Evolutionary conservation across 2,113 vertebrate species (phyloP).

Genomic region (Labrus mixtus): DNA sequence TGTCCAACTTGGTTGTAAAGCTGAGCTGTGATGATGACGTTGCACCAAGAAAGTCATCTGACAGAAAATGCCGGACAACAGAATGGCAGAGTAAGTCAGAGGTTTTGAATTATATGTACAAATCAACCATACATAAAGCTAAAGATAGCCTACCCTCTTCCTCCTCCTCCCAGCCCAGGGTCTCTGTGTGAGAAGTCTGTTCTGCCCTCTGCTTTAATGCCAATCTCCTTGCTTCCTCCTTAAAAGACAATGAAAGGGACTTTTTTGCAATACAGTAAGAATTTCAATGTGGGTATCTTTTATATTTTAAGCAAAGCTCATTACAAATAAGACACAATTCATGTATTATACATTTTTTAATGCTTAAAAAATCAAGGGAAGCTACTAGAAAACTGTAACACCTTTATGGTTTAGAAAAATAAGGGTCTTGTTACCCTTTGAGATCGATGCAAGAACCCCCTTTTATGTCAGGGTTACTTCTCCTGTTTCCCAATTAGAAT

Average conservation of each 20-base stretch:
- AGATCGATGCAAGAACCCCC: no score
- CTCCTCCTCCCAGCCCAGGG: constrained; percentile 95
- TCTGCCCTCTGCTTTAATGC: constrained; percentile 96
- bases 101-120: not conserved
- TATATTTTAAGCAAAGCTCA: no score
- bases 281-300: not conserved
- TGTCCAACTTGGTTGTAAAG: constrained; percentile 76
- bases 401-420: not conserved
- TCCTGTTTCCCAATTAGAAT: no score
- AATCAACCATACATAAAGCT: not conserved
- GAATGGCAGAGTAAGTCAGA: not conserved
- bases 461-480: no score
- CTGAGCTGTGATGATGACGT: constrained; percentile 79
- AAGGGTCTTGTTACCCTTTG: no score
- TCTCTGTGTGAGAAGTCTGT: constrained; percentile 88
- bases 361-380: not conserved
- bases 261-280: not conserved
- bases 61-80: constrained; percentile 1
- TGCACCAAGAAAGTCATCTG: constrained; percentile 90
- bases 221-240: constrained; percentile 95
- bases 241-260: constrained; percentile 8
- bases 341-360: not conserved
- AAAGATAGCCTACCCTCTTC: constrained; percentile 84
- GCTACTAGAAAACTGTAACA: not conserved
- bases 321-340: no score